These are phyloP conservation scores for Nipponia nippon DNA, from an alignment of 2,113 vertebrate species.

Conservation along the genomic window DNA sequence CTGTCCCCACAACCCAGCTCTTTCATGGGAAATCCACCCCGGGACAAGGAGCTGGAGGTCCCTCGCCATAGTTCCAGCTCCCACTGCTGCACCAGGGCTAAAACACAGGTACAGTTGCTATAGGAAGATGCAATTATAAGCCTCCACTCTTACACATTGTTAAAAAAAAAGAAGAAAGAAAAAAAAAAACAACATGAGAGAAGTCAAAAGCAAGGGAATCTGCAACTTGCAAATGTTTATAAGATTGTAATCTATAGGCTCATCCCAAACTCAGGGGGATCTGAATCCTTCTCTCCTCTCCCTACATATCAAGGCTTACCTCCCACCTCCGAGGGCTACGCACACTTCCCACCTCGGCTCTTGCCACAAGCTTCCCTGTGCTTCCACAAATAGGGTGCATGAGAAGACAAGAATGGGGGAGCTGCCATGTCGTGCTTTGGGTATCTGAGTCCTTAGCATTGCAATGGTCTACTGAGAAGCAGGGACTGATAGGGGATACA, in stretches of 20 bases:
- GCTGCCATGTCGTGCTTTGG: neutral
- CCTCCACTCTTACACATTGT: neutral
- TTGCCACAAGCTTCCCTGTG: neutral
- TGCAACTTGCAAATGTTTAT: neutral
- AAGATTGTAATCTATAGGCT: neutral
- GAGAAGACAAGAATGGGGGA: neutral
- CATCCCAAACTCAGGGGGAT: neutral
- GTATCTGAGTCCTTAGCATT: neutral
- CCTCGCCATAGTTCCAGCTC: rapidly evolving
- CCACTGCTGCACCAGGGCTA: neutral
- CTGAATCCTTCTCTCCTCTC: neutral
- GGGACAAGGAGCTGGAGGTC: neutral
- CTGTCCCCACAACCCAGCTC: neutral
- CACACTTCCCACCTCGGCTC: neutral
- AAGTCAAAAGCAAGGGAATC: neutral
- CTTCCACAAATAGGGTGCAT: rapidly evolving
- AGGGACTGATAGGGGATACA: neutral
- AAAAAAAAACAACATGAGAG: neutral
- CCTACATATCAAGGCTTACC: neutral
- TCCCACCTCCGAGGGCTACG: rapidly evolving
- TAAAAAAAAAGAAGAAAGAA: rapidly evolving
- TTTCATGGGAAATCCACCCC: neutral
- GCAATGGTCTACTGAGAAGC: neutral
- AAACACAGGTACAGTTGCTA: neutral
- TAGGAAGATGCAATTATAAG: neutral